Evolutionary conservation across 2,888 invertebrate species (phyloP), one percentile per base, ranked within the genome.

Genomic region (Drosophila borealis): DNA sequence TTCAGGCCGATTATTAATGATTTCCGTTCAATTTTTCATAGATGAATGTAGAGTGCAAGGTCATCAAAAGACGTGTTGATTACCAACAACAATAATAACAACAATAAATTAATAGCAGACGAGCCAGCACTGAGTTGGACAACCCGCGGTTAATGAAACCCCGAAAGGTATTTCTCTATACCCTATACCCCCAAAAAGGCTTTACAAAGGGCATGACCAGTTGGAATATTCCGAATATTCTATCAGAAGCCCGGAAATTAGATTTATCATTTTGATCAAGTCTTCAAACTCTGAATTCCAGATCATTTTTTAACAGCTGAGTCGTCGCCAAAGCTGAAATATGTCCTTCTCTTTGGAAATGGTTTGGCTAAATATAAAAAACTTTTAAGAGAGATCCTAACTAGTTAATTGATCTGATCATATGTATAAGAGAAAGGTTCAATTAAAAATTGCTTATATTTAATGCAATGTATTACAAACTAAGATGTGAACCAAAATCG

Each of bases 51-150:
- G 66, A 89, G 86, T 85, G 84, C 84, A 85, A 85, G 84, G 84
- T 85, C 84, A 85, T 89, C 89, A 81, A 85, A 85, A 86, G 77
- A 85, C 89, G 84, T 89, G 84, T 89, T 85, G 84, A 85, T 85
- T 85, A 79, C 84, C 89, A 88, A 67, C 83, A 82, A 80, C 78
- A 79, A 80, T 80, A 83, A 83, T 82, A 87, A 81, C 82, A 86
- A 86, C 88, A 78, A 88, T 88, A 84, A 84, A 84, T 88, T 84
- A 84, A 83, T 88, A 80, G 82, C 66, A 74, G 74, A 74, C 70
- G 67, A 70, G 61, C 56, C 71, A 76, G 59, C 60, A 70, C 11
- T 4, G 74, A 42, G 74, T 45, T 37, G 29, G 81, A 80, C 88
- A 80, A 80, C 88, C 82, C 88, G 86, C 63, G 41, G 82, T 55